Evolutionary conservation across 2,888 invertebrate genomes (phyloP), one percentile per base, ranked within the genome.

Genomic region (Oconnorella tubifera): DNA sequence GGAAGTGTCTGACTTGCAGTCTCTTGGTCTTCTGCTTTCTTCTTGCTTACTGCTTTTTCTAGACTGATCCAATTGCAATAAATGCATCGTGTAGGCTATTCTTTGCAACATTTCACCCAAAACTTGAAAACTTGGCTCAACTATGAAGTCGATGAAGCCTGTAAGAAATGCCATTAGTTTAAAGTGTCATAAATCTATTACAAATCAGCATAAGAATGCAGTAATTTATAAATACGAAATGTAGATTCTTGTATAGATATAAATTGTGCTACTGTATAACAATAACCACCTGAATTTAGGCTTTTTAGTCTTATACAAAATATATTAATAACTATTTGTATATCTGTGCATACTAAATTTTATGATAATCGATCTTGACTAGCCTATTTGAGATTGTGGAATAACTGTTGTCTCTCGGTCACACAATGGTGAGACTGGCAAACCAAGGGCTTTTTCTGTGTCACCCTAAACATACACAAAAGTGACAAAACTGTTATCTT

Each of bases 71-170:
- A 14, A 14, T 19, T 40, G 40, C 10, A 40, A 19, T 10, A 40
- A 19, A 19, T 51, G 53, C 10, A 27, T 27, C 10, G 10, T 23
- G 14, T 23, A 27, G 25, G 53, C 25, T 19, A 92, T 87, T 72
- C 87, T 88, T 74, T 90, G 90, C 74, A 96, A 83, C 90, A 95
- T 90, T 78, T 96, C 96, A 62, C 91, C 90, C 84, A 94, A 91
- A 6, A 96, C 90, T 33, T 88, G 87, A 89, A 96, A 90, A 79
- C 92, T 95, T 23, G 96, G 96, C 76, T 95, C 94, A 56, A 96
- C 96, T 78, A 96, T 96, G 84, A 95, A 96, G 80, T 97, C 95
- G 75, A 96, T 97, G 83, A 96, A 96, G 77, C 95, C 87, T 87
- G 75, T 6, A 51, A 10, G 19, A n/a, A n/a, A n/a, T n/a, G n/a